These are phyloP conservation scores for Nezara viridula DNA, from an alignment of 2,888 invertebrate genomes.

Conservation along the genomic window DNA sequence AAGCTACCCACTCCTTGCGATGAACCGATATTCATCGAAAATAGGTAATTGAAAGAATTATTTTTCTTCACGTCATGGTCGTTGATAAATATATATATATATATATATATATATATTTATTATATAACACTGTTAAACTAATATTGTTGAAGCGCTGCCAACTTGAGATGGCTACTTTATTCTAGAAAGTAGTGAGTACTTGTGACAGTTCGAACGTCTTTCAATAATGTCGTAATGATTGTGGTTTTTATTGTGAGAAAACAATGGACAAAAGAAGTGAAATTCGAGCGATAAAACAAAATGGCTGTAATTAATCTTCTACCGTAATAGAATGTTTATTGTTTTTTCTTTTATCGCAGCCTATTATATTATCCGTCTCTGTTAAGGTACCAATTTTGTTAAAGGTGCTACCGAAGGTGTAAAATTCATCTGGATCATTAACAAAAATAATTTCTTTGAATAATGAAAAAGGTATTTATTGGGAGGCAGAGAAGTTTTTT, in stretches of 20 bases:
- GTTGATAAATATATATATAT: no score
- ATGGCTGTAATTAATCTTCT: neutral
- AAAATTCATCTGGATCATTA: no score
- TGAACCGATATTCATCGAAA: no score
- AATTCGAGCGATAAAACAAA: neutral
- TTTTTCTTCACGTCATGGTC: no score
- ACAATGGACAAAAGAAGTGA: slow-evolving; percentile 27
- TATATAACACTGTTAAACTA: neutral
- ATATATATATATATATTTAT: neutral
- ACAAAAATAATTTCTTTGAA: neutral
- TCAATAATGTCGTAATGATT: neutral
- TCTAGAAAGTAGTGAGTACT: neutral
- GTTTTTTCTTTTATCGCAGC: neutral
- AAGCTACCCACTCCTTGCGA: no score
- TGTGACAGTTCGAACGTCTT: neutral
- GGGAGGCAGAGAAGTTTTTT: no score
- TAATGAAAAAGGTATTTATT: neutral
- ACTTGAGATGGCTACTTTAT: neutral
- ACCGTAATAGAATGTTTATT: neutral
- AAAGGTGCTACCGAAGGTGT: no score
- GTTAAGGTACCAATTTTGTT: neutral
- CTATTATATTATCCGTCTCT: neutral
- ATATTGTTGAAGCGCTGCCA: neutral
- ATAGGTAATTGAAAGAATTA: no score
- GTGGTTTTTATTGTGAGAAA: neutral